Evolutionary conservation across 2,113 vertebrate genomes (phyloP).

Genomic region (Gnathonemus longibarbis): DNA sequence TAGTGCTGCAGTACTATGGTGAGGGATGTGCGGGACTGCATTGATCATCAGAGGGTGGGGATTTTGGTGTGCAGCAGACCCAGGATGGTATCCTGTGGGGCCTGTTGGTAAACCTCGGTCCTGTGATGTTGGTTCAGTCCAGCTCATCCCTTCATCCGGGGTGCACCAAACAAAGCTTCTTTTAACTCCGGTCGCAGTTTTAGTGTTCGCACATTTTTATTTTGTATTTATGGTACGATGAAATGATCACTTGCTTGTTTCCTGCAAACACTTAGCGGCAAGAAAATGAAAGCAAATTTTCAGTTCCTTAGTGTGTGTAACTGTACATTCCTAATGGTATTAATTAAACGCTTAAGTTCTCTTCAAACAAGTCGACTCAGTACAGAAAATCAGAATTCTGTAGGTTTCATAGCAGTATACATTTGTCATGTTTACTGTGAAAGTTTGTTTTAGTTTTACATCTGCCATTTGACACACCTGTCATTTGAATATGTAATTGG

Average conservation of each 20-base stretch:
- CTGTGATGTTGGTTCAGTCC: neutral
- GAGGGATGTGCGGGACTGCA: neutral
- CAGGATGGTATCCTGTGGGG: neutral
- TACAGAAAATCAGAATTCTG: neutral
- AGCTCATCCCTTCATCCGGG: neutral
- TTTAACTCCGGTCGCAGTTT: neutral
- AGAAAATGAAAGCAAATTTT: neutral
- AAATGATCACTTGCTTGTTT: neutral
- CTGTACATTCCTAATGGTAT: neutral
- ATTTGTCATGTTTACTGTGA: neutral
- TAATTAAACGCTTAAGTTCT: neutral
- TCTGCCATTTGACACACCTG: neutral
- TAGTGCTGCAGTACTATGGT: neutral
- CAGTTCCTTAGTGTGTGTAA: neutral
- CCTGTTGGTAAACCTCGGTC: neutral
- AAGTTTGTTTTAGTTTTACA: neutral
- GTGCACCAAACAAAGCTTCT: neutral
- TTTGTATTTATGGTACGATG: neutral
- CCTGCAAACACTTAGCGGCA: neutral
- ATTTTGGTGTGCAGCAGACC: neutral
- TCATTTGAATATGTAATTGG: neutral
- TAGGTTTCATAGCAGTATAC: neutral
- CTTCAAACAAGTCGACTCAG: neutral
- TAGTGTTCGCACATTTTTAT: neutral
- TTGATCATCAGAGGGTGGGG: neutral